These are phyloP conservation scores for Coregonus ussuriensis DNA, from an alignment of 2,797 vertebrate species.

Conservation along the genomic window DNA sequence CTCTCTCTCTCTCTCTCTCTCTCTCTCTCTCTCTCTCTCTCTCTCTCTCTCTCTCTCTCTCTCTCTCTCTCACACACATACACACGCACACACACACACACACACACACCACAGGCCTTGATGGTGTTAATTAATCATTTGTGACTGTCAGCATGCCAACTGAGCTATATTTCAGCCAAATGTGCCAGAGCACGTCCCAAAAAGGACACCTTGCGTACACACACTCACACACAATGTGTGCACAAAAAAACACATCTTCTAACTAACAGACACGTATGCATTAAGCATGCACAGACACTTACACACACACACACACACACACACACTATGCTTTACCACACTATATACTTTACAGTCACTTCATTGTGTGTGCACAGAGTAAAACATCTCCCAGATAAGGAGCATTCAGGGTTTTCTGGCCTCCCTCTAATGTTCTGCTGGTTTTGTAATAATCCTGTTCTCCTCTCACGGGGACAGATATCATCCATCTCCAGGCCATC, in stretches of 20 bases:
- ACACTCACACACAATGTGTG: conserved; percentile 5
- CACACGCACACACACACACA: neutral
- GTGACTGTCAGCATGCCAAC: conserved; percentile 37
- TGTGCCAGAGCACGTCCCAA: conserved; percentile 30
- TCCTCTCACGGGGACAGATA: neutral
- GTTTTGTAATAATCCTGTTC: neutral
- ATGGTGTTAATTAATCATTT: conserved; percentile 54
- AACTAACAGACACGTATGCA: neutral
- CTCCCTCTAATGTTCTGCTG: neutral
- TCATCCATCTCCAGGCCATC: neutral
- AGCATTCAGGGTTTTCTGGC: neutral
- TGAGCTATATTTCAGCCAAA: conserved; percentile 38
- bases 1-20: too few relatives aligned
- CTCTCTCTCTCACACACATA: neutral
- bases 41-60: too few relatives aligned
- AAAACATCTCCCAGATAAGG: neutral
- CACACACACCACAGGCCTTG: conserved; percentile 32
- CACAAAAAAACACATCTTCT: neutral
- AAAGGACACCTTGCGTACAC: conserved; percentile 18
- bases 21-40: too few relatives aligned
- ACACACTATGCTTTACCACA: neutral
- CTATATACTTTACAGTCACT: neutral
- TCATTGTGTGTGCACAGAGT: neutral
- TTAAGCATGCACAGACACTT: neutral
- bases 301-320: neutral